Conservation (phyloP, 2,888 invertebrate species). For the Drosophila melanosoma region DNA sequence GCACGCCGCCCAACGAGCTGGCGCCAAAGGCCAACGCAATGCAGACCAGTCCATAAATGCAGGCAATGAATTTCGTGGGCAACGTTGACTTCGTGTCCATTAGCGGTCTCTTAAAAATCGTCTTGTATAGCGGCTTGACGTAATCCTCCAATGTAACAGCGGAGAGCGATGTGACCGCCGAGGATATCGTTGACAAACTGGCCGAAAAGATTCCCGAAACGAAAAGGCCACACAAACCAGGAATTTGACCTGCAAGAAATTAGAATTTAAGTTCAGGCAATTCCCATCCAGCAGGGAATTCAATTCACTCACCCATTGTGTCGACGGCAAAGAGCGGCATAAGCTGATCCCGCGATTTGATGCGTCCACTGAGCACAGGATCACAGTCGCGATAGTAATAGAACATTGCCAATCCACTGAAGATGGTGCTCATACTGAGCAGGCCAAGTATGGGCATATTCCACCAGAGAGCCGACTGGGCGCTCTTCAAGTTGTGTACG, state of each 20-base stretch:
- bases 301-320: constrained; percentile 86
- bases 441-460: constrained; percentile 91
- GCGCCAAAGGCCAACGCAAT: constrained; percentile 93
- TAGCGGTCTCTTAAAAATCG: constrained; percentile 84
- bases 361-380: constrained; percentile 88
- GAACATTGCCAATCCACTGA: constrained; percentile 93
- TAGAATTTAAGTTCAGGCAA: neutral
- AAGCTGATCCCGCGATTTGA: constrained; percentile 90
- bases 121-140: constrained; percentile 87
- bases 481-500: constrained; percentile 89
- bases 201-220: constrained; percentile 97
- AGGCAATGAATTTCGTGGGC: constrained; percentile 89
- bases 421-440: constrained; percentile 90
- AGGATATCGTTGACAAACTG: constrained; percentile 95
- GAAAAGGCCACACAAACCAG: constrained; percentile 95
- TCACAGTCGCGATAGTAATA: constrained; percentile 94
- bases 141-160: constrained; percentile 96
- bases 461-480: constrained; percentile 91
- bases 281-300: neutral
- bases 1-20: constrained; percentile 91
- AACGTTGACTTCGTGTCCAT: constrained; percentile 86
- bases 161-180: constrained; percentile 95
- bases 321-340: constrained; percentile 93
- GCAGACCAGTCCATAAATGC: constrained; percentile 91
- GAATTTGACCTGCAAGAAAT: constrained; percentile 85